Conservation (phyloP, 2,113 vertebrate species). For the Charadrius vociferus region DNA sequence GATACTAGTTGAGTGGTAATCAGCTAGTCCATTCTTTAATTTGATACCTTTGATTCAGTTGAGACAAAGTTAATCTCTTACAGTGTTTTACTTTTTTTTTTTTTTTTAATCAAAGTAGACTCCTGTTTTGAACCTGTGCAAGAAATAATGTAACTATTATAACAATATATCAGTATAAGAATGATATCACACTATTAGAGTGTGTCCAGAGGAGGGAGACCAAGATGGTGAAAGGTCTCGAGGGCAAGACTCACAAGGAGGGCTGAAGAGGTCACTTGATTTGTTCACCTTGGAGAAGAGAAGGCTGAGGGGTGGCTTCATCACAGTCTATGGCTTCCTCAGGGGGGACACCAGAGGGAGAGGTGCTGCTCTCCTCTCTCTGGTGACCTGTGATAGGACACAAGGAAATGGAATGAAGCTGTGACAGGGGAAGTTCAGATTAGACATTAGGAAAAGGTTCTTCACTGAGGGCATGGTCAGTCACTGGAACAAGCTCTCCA, state of each 20-base stretch:
- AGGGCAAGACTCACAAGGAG: neutral
- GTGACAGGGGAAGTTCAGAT: neutral
- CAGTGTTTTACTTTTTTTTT: neutral
- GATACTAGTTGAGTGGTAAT: neutral
- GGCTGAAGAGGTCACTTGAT: neutral
- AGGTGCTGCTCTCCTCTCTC: neutral
- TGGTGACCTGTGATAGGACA: neutral
- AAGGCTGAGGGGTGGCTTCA: neutral
- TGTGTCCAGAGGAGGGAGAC: accelerated
- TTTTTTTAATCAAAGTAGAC: neutral
- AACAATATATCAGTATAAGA: neutral
- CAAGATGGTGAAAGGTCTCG: neutral
- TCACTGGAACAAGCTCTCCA: no score
- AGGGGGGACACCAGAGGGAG: accelerated
- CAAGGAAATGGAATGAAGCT: neutral
- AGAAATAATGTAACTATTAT: neutral
- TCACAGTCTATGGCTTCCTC: neutral
- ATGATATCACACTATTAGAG: neutral
- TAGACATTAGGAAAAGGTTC: no score
- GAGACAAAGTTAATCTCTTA: neutral
- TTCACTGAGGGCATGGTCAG: no score
- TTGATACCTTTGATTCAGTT: neutral
- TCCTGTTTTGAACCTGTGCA: neutral
- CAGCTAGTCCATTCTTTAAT: neutral
- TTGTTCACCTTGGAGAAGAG: neutral